phyloP scores from a whole-genome alignment of 2,113 vertebrate genomes.

The Oplegnathus fasciatus region DNA sequence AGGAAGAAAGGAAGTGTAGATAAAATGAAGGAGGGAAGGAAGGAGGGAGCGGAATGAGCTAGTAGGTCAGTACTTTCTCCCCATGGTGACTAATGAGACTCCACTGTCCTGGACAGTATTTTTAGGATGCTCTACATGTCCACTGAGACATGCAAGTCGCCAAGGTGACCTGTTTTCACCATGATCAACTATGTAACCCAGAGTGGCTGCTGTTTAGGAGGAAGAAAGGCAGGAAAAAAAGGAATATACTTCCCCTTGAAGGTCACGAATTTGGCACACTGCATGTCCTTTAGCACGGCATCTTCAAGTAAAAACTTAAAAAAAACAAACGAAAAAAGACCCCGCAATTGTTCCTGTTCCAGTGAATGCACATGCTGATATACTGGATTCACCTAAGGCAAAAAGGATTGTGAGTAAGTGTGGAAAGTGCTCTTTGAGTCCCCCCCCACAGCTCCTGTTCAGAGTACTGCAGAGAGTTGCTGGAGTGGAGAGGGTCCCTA shows the following conservation, averaged over 20 bases:
- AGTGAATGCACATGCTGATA: constrained; percentile 77
- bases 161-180: constrained; percentile 83
- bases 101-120: constrained; percentile 77
- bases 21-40: constrained; percentile 2
- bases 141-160: constrained; percentile 66
- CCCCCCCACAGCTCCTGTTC: constrained; percentile 41
- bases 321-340: background rate
- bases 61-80: constrained; percentile 73
- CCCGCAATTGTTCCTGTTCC: constrained; percentile 43
- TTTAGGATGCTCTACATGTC: constrained; percentile 82
- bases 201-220: constrained; percentile 56
- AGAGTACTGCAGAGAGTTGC: constrained; percentile 45
- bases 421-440: constrained; percentile 69
- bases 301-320: constrained; percentile 64
- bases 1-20: background rate
- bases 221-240: constrained; percentile 45
- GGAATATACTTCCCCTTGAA: constrained; percentile 47
- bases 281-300: constrained; percentile 62
- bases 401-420: constrained; percentile 69
- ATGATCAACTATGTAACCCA: constrained; percentile 74
- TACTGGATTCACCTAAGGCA: constrained; percentile 76
- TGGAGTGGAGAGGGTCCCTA: constrained; percentile 27
- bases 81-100: constrained; percentile 79
- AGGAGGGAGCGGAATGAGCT: constrained; percentile 44
- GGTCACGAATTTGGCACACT: constrained; percentile 79